Conservation (phyloP, 2,797 vertebrate genomes). For the Agapornis canus region DNA sequence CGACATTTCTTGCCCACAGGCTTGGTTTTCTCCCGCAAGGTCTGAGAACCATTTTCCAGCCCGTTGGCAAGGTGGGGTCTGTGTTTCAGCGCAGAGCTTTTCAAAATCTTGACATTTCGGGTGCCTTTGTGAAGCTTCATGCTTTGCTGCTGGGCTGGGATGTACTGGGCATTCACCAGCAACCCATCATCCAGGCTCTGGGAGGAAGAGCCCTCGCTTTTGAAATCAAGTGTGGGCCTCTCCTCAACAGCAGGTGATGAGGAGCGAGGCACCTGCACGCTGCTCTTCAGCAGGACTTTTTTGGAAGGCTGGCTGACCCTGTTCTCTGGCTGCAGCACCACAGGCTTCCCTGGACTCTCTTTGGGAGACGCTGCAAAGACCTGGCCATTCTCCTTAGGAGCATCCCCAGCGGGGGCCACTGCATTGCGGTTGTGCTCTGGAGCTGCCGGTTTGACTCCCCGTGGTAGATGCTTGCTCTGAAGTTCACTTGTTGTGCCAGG, state of each 20-base stretch:
- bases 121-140: conserved; percentile 77
- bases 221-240: conserved; percentile 74
- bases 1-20: conserved; percentile 74
- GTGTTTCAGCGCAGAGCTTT: conserved; percentile 70
- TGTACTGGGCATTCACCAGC: conserved; percentile 77
- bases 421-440: conserved; percentile 47
- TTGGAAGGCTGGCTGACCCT: conserved; percentile 74
- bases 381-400: conserved; percentile 63
- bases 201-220: conserved; percentile 83
- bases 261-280: conserved; percentile 27
- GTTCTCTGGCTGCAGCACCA: conserved; percentile 62
- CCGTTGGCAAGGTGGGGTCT: conserved; percentile 38
- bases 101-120: conserved; percentile 77
- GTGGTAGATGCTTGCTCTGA: conserved; percentile 74
- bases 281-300: conserved; percentile 71
- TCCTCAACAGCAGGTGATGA: conserved; percentile 35
- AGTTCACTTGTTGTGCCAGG: conserved; percentile 39
- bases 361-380: conserved; percentile 56
- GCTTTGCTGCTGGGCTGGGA: conserved; percentile 75
- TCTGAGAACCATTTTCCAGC: conserved; percentile 69
- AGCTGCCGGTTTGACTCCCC: conserved; percentile 41
- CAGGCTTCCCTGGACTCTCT: conserved; percentile 67
- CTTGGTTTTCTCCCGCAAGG: conserved; percentile 74
- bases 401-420: conserved; percentile 44
- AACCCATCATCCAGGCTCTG: conserved; percentile 83